These are phyloP conservation scores for Acanthosepion esculentum DNA, from an alignment of 2,888 invertebrate genomes.

Conservation along the genomic window DNA sequence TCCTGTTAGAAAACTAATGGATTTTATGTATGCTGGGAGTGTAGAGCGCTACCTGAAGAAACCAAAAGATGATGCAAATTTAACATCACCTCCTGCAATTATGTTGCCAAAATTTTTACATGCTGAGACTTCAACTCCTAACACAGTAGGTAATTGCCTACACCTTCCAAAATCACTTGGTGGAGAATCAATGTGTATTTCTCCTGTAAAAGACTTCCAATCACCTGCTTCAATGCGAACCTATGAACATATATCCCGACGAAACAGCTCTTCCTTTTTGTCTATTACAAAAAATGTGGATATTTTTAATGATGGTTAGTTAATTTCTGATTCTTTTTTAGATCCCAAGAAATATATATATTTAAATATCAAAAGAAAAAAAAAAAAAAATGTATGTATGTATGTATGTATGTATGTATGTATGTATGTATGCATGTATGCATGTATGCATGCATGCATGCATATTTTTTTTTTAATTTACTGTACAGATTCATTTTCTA, in stretches of 20 bases:
- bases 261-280: background rate
- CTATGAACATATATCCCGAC: background rate
- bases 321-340: background rate
- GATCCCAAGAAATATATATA: background rate
- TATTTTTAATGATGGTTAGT: background rate
- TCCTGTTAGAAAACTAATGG: background rate
- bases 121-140: conserved; percentile 40
- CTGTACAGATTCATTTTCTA: too few species aligned
- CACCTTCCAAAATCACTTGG: background rate
- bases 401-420: too few species aligned
- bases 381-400: too few species aligned
- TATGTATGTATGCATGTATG: too few species aligned
- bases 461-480: too few species aligned
- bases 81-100: background rate
- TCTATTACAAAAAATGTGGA: background rate
- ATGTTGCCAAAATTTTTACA: conserved; percentile 35
- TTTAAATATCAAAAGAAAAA: too few species aligned
- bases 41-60: conserved; percentile 17
- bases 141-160: background rate
- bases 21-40: conserved; percentile 36
- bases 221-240: conserved; percentile 37
- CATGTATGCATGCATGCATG: too few species aligned
- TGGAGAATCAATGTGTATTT: background rate
- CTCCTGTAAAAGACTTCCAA: conserved; percentile 39
- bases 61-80: background rate